Evolutionary conservation across 2,113 vertebrate species (phyloP), one percentile per base, ranked within the genome.

Genomic region (Apaloderma vittatum): DNA sequence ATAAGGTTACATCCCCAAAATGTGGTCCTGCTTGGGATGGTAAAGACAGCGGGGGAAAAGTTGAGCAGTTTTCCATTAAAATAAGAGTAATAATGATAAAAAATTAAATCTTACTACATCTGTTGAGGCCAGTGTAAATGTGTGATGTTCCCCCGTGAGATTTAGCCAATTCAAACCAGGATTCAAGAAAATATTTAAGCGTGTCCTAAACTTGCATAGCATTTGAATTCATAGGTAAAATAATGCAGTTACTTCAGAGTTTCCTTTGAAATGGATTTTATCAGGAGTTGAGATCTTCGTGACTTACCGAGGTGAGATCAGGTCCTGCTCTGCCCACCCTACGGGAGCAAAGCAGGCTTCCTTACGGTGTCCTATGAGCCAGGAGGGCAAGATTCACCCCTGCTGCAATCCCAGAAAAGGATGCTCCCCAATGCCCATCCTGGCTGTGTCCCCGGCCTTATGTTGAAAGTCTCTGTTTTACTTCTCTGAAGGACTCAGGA

Each of bases 401-500:
- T 17, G 12, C 17, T 34, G 43, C 45, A 46, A 29, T 21, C 20
- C 3, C 23, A 40, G 67, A 29, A 83, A 52, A 40, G 0, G 0
- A 17, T 15, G 15, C 18, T 58, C 15, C 30, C 26, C 1, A 1
- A 15, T 45, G 46, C 63, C 63, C 27, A 66, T 23, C 45, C 18
- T 37, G 48, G 68, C 29, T 34, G 58, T 22, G 29, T 51, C 70
- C 70, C 40, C 66, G 84, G 67, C 77, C 74, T 87, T 82, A 52
- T 73, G 70, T 73, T 62, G 59, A 6, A 66, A 36, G n/a, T 51
- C 86, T 96, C 73, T 78, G 72, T 72, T 75, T 92, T 91, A 72
- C 61, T 80, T 85, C 86, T 63, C 80, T 87, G 95, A 89, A 90
- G 96, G 94, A 70, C 26, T 12, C 78, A 32, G 91, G 78, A 95